Percentiles rank a stretch among this genome's conserved stretches.
These are phyloP conservation scores for Pituophis catenifer DNA, from an alignment of 2,113 vertebrate species.

Conservation along the genomic window DNA sequence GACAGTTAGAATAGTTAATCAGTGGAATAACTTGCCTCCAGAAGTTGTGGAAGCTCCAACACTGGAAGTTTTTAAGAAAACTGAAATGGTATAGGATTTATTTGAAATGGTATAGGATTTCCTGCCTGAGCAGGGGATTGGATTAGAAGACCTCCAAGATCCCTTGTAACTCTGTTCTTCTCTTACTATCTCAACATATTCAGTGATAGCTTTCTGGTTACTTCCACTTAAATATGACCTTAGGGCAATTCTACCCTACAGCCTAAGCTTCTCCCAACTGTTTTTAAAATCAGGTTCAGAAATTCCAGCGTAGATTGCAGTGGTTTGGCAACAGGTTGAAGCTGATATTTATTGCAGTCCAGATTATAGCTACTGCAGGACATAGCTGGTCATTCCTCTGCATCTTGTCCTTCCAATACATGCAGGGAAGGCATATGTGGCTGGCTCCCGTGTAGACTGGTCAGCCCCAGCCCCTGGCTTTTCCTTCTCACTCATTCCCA, in stretches of 20 bases:
- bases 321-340: not conserved
- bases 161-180: not conserved
- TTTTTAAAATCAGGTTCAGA: not conserved
- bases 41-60: not conserved
- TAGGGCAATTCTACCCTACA: not conserved
- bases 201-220: not conserved
- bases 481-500: not conserved
- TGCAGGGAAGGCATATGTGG: not conserved
- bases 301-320: not conserved
- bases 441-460: not conserved
- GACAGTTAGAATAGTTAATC: not conserved
- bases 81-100: not conserved
- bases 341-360: not conserved
- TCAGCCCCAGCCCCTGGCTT: not conserved
- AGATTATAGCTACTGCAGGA: not conserved
- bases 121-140: not conserved
- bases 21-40: not conserved
- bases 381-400: not conserved
- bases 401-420: not conserved
- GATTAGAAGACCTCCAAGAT: not conserved
- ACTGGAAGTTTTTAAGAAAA: not conserved
- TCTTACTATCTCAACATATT: not conserved
- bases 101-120: not conserved
- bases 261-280: not conserved
- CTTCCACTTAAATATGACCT: not conserved